These are phyloP conservation scores for Polyommatus icarus DNA, from an alignment of 2,888 invertebrate genomes.

Conservation along the genomic window DNA sequence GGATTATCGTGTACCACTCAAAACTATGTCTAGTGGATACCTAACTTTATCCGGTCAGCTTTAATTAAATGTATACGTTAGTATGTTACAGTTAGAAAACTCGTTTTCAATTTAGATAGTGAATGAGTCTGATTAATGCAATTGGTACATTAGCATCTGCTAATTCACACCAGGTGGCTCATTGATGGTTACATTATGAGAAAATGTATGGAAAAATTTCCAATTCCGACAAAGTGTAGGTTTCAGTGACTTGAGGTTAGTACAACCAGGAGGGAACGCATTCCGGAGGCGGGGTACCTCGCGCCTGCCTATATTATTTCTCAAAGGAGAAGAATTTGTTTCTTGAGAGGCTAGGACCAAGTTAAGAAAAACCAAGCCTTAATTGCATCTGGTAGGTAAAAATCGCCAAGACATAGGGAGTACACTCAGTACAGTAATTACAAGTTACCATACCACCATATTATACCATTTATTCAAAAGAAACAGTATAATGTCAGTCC, in stretches of 20 bases:
- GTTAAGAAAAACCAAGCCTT: too few species aligned
- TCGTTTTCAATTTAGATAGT: slow-evolving; percentile 13
- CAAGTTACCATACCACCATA: background rate
- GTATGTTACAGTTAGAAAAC: slow-evolving; percentile 9
- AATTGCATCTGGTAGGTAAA: too few species aligned
- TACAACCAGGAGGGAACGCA: too few species aligned
- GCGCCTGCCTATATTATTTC: too few species aligned
- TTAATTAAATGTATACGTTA: slow-evolving; percentile 1
- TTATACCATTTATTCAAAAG: background rate
- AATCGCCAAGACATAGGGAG: background rate
- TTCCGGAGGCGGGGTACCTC: too few species aligned
- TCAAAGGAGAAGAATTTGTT: too few species aligned
- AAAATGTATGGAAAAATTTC: background rate
- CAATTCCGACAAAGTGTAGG: background rate
- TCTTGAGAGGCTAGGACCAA: too few species aligned
- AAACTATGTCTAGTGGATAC: background rate
- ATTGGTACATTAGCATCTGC: slow-evolving; percentile 11
- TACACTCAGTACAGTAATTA: background rate
- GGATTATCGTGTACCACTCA: background rate
- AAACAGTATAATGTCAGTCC: background rate
- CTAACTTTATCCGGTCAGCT: background rate
- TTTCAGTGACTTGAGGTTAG: background rate
- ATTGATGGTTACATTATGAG: background rate
- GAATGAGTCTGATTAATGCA: background rate
- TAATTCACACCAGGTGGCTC: background rate